Evolutionary conservation across 2,113 vertebrate species (phyloP).

Genomic region (Paraplagusia blochii): DNA sequence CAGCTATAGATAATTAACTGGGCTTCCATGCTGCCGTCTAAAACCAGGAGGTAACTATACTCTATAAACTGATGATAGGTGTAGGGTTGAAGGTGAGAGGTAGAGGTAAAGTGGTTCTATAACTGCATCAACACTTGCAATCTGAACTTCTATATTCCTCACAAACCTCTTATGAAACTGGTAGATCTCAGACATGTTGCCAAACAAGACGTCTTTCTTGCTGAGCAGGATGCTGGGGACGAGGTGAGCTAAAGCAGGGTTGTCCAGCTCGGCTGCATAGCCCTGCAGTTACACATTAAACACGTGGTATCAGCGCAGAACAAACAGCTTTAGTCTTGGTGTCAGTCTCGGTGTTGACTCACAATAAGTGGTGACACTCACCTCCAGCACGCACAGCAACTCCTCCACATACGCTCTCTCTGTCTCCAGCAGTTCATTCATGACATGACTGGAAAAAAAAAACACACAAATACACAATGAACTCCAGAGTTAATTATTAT

Average conservation of each 20-base stretch:
- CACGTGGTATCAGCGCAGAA: background rate
- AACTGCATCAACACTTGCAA: too few relatives aligned
- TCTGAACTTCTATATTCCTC: too few relatives aligned
- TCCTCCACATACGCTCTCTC: slow-evolving; percentile 95
- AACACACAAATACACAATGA: slow-evolving; percentile 1
- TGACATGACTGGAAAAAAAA: slow-evolving; percentile 84
- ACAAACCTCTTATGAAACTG: slow-evolving; percentile 93
- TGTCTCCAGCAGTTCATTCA: slow-evolving; percentile 96
- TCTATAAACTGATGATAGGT: too few relatives aligned
- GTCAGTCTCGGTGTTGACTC: too few relatives aligned
- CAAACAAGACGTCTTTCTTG: slow-evolving; percentile 93
- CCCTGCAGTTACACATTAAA: slow-evolving; percentile 73
- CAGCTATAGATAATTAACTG: too few relatives aligned
- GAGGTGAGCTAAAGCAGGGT: slow-evolving; percentile 86
- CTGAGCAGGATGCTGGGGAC: slow-evolving; percentile 83
- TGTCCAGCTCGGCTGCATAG: slow-evolving; percentile 95
- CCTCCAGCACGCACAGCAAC: slow-evolving; percentile 96
- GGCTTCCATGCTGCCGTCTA: too few relatives aligned
- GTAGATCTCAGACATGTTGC: slow-evolving; percentile 97
- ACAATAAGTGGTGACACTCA: slow-evolving; percentile 53
- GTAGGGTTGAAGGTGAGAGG: too few relatives aligned
- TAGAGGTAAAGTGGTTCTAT: too few relatives aligned
- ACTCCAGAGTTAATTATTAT: too few relatives aligned
- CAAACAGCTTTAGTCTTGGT: background rate
- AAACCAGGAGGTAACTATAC: too few relatives aligned